Conservation (phyloP, 2,113 vertebrate genomes). For the Lipophrys pholis region DNA sequence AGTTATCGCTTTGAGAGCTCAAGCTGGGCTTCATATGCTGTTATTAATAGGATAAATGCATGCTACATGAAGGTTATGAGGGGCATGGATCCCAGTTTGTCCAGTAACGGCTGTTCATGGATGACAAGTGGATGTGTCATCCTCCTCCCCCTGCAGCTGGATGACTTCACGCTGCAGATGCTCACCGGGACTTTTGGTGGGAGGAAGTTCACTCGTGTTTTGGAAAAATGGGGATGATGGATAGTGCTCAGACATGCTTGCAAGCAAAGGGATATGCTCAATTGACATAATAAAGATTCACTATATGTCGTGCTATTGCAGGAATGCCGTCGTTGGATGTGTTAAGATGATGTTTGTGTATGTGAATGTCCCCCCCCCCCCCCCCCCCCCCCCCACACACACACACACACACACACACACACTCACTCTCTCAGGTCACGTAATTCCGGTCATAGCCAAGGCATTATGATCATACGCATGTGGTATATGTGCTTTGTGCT, state of each 20-base stretch:
- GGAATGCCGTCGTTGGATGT: not conserved
- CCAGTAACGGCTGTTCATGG: slow-evolving; percentile 10
- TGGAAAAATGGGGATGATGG: not conserved
- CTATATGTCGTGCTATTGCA: too few species aligned
- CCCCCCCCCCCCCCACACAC: too few species aligned
- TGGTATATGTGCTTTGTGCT: not conserved
- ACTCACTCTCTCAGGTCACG: not conserved
- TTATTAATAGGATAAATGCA: not conserved
- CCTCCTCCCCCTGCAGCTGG: slow-evolving; percentile 39
- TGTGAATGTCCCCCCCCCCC: not conserved
- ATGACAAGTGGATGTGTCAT: slow-evolving; percentile 61
- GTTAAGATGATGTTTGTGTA: not conserved
- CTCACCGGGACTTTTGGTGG: slow-evolving; percentile 20
- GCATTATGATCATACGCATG: not conserved
- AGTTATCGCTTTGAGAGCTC: not conserved
- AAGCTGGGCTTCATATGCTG: not conserved
- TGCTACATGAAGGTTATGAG: slow-evolving; percentile 12
- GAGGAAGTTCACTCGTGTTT: slow-evolving; percentile 30
- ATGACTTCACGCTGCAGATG: slow-evolving; percentile 64
- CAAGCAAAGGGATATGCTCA: not conserved
- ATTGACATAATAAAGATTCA: not conserved
- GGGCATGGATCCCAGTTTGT: not conserved
- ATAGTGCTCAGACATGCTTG: not conserved
- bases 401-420: too few species aligned
- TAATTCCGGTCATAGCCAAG: not conserved